Percentiles rank a stretch among this genome's conserved stretches.
These are phyloP conservation scores for Acanthiza pusilla DNA, from an alignment of 2,797 vertebrate genomes.

Conservation along the genomic window DNA sequence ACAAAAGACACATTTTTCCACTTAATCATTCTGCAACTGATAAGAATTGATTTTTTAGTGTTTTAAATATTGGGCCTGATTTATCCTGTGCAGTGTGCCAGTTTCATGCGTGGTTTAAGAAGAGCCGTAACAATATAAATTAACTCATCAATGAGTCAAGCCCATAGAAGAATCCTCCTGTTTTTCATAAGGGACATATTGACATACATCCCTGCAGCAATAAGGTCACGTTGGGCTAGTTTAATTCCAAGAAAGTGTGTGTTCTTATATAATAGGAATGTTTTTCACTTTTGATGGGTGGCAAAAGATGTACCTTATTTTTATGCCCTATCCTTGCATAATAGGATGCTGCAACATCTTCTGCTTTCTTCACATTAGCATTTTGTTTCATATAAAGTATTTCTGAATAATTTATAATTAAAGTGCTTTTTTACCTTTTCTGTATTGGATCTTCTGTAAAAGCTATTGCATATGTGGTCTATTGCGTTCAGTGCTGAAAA, in stretches of 20 bases:
- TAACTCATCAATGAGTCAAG: background rate
- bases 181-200: background rate
- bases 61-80: background rate
- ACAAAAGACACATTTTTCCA: background rate
- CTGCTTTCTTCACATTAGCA: background rate
- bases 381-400: slow-evolving; percentile 16
- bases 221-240: background rate
- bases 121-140: background rate
- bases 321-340: background rate
- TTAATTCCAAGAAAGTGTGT: background rate
- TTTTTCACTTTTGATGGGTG: background rate
- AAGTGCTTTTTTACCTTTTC: slow-evolving; percentile 22
- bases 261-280: background rate
- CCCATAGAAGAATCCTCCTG: background rate
- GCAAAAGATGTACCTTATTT: background rate
- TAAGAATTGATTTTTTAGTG: background rate
- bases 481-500: background rate
- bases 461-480: background rate
- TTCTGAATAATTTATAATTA: slow-evolving; percentile 48
- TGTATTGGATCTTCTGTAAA: background rate
- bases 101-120: background rate
- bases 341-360: background rate
- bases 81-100: background rate
- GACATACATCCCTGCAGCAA: background rate
- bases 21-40: background rate